Evolutionary conservation across 2,888 invertebrate genomes (phyloP).

Genomic region (Siphonodentalium dalli): DNA sequence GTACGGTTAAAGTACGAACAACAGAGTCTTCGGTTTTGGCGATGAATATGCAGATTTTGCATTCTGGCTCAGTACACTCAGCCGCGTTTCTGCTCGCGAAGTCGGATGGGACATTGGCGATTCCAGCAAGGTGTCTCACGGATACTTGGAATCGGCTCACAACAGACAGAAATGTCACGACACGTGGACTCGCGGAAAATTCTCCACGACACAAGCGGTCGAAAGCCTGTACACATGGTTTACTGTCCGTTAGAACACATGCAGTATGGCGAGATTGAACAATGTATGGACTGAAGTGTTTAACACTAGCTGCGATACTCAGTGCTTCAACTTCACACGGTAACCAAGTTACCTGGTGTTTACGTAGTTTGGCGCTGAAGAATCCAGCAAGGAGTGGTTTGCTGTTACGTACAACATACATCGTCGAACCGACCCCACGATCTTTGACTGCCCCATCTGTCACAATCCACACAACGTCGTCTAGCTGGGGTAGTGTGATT

Average conservation of each 20-base stretch:
- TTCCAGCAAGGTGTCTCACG: slow-evolving; percentile 12
- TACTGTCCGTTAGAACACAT: slow-evolving; percentile 31
- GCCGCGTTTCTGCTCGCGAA: slow-evolving; percentile 28
- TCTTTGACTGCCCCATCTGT: slow-evolving; percentile 20
- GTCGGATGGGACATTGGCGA: slow-evolving; percentile 20
- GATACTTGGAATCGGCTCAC: slow-evolving; percentile 20
- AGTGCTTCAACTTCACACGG: slow-evolving; percentile 40
- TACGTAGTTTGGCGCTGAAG: slow-evolving; percentile 32
- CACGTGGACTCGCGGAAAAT: slow-evolving; percentile 29
- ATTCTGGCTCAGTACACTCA: slow-evolving; percentile 16
- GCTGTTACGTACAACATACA: slow-evolving; percentile 24
- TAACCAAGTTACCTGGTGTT: slow-evolving; percentile 32
- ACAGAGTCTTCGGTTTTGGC: slow-evolving; percentile 2
- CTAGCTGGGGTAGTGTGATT: slow-evolving; percentile 15
- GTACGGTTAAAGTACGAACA: slow-evolving; percentile 9
- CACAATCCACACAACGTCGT: slow-evolving; percentile 30
- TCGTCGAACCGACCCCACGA: slow-evolving; percentile 29
- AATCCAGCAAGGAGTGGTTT: slow-evolving; percentile 26
- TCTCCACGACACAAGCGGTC: slow-evolving; percentile 26
- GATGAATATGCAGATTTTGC: slow-evolving; percentile 25
- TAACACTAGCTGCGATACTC: slow-evolving; percentile 28
- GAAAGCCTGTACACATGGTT: slow-evolving; percentile 24
- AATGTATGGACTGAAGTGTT: slow-evolving; percentile 37
- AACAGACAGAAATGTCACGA: slow-evolving; percentile 21
- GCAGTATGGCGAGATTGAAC: slow-evolving; percentile 27